Conservation (phyloP, 30 jellyfish, hydroid and myxozoan genomes). For the Chrysaora quinquecirrha region DNA sequence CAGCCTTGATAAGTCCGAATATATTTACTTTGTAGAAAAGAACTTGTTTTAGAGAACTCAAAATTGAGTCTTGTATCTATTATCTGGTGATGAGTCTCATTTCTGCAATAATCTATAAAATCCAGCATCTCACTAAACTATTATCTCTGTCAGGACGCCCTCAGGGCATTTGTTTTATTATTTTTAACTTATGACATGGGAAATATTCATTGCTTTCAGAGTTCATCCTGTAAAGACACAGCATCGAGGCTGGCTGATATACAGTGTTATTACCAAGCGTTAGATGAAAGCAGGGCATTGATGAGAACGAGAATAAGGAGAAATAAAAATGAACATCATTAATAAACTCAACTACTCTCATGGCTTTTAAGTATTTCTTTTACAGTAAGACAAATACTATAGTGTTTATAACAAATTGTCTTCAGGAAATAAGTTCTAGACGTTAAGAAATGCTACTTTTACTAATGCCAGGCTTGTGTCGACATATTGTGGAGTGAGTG, state of each 20-base stretch:
- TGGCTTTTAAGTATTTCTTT: too few species aligned
- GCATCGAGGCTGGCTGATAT: constrained; percentile 57
- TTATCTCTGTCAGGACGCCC: not conserved
- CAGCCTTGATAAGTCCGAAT: too few species aligned
- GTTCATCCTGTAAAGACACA: constrained; percentile 3
- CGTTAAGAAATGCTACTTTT: too few species aligned
- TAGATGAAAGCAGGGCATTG: constrained; percentile 31
- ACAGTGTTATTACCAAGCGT: constrained; percentile 30
- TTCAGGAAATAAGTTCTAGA: too few species aligned
- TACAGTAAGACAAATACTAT: too few species aligned
- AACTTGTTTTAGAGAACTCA: too few species aligned
- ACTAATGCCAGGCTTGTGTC: too few species aligned
- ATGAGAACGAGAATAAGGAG: constrained; percentile 37
- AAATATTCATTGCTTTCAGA: constrained; percentile 22
- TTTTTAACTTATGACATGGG: too few species aligned
- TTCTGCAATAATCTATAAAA: not conserved
- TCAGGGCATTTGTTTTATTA: not conserved
- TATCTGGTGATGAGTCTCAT: not conserved
- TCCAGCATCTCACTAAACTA: not conserved
- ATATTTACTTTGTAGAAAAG: too few species aligned
- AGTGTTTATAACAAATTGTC: too few species aligned
- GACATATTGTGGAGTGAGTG: too few species aligned
- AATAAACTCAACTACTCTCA: too few species aligned
- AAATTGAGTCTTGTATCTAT: not conserved
- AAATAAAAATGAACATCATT: constrained; percentile 47